Percentiles rank a stretch among this genome's conserved stretches.
These are phyloP conservation scores for Cephus sareptanus DNA, from an alignment of 2,888 invertebrate genomes.

Conservation along the genomic window DNA sequence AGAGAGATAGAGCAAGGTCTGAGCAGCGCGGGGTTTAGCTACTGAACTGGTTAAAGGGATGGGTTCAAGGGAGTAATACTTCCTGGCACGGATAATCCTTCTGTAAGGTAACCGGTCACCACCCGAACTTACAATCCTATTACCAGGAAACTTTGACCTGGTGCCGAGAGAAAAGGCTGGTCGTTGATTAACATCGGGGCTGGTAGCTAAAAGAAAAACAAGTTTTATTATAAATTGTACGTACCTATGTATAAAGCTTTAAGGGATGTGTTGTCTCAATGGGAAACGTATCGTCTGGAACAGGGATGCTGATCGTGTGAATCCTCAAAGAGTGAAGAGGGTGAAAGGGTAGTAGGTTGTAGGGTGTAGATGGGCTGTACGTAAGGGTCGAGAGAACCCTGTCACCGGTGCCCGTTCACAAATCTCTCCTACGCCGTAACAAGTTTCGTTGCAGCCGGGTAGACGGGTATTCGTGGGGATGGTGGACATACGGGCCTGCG, in stretches of 20 bases:
- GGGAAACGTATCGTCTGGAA: neutral
- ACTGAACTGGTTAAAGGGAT: neutral
- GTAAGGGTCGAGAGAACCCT: neutral
- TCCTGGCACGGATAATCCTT: neutral
- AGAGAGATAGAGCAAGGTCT: neutral
- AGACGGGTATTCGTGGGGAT: neutral
- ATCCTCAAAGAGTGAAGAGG: neutral
- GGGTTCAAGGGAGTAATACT: neutral
- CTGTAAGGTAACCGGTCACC: neutral
- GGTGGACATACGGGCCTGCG: neutral
- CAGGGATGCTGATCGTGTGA: neutral
- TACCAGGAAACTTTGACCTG: neutral
- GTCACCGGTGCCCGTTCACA: conserved; percentile 15
- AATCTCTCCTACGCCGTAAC: conserved; percentile 20
- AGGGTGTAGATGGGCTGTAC: neutral
- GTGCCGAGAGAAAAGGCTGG: neutral
- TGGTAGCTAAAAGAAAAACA: neutral
- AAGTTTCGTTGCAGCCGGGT: conserved; percentile 13
- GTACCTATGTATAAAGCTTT: neutral
- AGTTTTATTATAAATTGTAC: neutral
- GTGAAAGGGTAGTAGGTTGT: neutral
- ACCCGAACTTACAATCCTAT: neutral
- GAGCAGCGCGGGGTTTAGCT: neutral
- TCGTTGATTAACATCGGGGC: neutral
- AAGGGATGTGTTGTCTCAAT: neutral